Percentiles rank a stretch among this genome's conserved stretches.
These are phyloP conservation scores for Lysiphlebus fabarum DNA, from an alignment of 1,140 invertebrate species.

Conservation along the genomic window DNA sequence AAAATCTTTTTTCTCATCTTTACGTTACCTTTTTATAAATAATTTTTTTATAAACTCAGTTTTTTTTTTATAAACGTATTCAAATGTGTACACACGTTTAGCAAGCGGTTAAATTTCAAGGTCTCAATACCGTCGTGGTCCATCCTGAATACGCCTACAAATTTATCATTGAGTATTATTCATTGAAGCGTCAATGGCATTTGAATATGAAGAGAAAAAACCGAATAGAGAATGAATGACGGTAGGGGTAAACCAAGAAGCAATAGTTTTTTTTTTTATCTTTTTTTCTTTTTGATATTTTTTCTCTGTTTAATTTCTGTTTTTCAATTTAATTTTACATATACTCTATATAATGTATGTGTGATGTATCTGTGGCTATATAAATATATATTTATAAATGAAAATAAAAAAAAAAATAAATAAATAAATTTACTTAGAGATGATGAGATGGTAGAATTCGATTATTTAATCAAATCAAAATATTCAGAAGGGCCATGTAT, in stretches of 20 bases:
- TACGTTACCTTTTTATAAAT: neutral
- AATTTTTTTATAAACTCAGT: constrained; percentile 5
- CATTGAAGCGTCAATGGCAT: constrained; percentile 56
- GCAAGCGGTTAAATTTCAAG: constrained; percentile 47
- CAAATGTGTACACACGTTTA: constrained; percentile 35
- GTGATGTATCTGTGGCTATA: no score
- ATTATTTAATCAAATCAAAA: constrained; percentile 57
- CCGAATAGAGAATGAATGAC: constrained; percentile 40
- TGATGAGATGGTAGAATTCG: constrained; percentile 49
- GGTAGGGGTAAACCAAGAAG: constrained; percentile 19
- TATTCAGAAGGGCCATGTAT: constrained; percentile 40
- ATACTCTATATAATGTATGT: no score
- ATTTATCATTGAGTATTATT: constrained; percentile 58
- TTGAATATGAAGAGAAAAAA: constrained; percentile 57
- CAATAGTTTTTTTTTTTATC: neutral
- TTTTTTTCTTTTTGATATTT: no score
- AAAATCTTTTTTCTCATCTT: constrained; percentile 13
- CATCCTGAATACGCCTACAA: constrained; percentile 54
- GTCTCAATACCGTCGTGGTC: constrained; percentile 38
- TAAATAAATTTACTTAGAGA: constrained; percentile 26
- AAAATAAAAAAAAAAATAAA: constrained; percentile 7
- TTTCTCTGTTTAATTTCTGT: no score
- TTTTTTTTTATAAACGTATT: constrained; percentile 30
- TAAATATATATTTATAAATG: no score
- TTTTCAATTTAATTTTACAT: no score